Conservation (phyloP, 2,113 vertebrate genomes). For the Cnemophilus loriae region DNA sequence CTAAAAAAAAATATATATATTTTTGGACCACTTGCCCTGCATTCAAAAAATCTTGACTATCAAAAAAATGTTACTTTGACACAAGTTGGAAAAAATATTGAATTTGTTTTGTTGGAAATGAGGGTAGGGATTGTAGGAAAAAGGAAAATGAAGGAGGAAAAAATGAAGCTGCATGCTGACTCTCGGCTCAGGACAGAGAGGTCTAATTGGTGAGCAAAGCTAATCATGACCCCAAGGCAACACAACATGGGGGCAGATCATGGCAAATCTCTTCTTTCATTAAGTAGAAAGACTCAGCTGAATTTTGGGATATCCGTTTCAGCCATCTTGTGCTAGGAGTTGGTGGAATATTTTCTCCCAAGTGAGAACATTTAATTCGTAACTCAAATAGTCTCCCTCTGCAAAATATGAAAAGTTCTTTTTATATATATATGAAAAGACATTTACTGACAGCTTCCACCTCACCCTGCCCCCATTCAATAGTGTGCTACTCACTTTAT, state of each 20-base stretch:
- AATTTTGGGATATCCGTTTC: neutral
- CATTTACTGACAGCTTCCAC: neutral
- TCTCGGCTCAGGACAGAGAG: neutral
- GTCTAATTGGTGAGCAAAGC: neutral
- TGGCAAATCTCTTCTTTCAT: neutral
- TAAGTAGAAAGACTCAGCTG: neutral
- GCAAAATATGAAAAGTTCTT: neutral
- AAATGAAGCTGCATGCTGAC: neutral
- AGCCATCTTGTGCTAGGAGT: neutral
- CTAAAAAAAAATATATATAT: neutral
- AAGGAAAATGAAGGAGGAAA: rapidly evolving
- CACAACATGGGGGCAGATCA: neutral
- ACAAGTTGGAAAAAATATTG: neutral
- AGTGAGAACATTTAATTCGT: neutral
- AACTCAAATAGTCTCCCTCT: neutral
- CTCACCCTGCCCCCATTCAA: rapidly evolving
- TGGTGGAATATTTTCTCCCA: neutral
- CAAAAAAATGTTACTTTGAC: neutral
- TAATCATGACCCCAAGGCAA: neutral
- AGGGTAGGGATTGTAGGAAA: neutral
- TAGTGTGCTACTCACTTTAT: neutral
- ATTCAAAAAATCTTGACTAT: neutral
- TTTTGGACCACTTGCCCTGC: neutral
- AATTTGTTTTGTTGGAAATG: neutral
- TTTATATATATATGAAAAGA: neutral